Evolutionary conservation across 2,888 invertebrate genomes (phyloP).

Genomic region (Rotaria macrura): DNA sequence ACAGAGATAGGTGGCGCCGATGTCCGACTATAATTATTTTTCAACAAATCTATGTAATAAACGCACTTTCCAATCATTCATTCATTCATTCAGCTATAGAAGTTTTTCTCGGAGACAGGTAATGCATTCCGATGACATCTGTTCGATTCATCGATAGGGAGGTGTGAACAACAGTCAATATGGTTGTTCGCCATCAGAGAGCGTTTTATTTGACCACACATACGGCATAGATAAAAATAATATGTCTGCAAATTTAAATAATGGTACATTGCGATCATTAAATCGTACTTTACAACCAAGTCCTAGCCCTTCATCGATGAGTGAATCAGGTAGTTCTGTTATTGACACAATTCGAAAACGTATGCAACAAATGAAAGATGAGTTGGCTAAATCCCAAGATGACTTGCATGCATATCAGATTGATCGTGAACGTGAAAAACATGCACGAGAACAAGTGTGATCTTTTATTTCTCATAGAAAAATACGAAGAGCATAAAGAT

Average conservation of each 20-base stretch:
- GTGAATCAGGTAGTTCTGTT: not conserved
- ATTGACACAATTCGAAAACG: constrained; percentile 59
- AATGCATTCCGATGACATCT: not conserved
- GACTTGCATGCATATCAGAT: constrained; percentile 89
- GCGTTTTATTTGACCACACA: not conserved
- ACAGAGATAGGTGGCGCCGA: too few species aligned
- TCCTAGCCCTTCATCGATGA: not conserved
- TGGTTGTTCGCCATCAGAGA: not conserved
- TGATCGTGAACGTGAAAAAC: constrained; percentile 83
- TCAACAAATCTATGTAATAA: too few species aligned
- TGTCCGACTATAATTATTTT: too few species aligned
- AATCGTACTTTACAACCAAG: not conserved
- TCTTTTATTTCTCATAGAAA: not conserved
- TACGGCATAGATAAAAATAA: not conserved
- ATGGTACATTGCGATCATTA: not conserved
- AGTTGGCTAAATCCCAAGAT: constrained; percentile 95
- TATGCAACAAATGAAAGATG: constrained; percentile 96
- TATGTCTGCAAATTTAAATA: not conserved
- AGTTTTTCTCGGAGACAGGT: too few species aligned
- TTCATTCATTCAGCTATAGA: too few species aligned
- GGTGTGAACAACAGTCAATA: not conserved
- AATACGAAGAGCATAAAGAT: too few species aligned
- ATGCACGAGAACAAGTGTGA: constrained; percentile 94
- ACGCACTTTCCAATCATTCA: too few species aligned
- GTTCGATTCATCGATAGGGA: not conserved